These are phyloP conservation scores for Neotoxoptera formosana DNA, from an alignment of 1,140 invertebrate genomes.

Conservation along the genomic window DNA sequence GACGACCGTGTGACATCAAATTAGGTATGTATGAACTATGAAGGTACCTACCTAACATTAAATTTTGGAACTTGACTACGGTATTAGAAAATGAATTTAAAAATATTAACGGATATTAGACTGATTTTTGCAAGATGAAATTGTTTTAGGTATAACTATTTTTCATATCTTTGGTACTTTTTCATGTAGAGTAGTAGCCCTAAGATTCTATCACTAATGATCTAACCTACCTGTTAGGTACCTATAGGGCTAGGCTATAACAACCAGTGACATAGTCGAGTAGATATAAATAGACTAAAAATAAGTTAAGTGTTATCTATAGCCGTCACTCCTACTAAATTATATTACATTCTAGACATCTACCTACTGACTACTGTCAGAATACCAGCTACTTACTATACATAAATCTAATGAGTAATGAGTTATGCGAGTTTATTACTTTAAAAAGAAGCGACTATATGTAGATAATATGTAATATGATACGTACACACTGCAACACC, in stretches of 20 bases:
- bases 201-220: not conserved
- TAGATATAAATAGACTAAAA: too few species aligned
- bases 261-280: too few species aligned
- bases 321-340: too few species aligned
- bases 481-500: too few species aligned
- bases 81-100: not conserved
- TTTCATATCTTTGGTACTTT: not conserved
- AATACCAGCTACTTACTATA: too few species aligned
- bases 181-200: not conserved
- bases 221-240: not conserved
- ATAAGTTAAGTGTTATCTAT: too few species aligned
- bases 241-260: not conserved
- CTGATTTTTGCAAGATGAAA: not conserved
- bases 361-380: not conserved
- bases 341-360: not conserved
- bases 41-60: not conserved
- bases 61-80: not conserved
- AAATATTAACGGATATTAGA: not conserved
- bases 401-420: too few species aligned
- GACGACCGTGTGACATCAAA: not conserved
- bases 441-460: too few species aligned
- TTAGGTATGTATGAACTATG: not conserved
- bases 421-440: too few species aligned
- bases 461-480: too few species aligned
- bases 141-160: not conserved